Evolutionary conservation across 2,113 vertebrate species (phyloP).

Genomic region (Uria aalge): DNA sequence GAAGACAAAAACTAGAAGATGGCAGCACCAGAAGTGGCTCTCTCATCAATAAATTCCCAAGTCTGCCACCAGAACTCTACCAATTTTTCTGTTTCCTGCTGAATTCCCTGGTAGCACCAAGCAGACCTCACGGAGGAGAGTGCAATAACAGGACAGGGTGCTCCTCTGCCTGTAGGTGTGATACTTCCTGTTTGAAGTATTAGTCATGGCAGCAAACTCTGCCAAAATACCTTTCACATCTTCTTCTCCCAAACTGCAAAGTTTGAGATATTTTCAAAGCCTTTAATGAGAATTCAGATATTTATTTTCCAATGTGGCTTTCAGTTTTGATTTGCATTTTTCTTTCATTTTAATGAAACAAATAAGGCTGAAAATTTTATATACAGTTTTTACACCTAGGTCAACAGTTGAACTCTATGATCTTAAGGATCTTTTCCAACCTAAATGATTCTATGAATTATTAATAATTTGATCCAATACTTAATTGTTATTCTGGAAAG

Average conservation of each 20-base stretch:
- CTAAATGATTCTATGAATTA: background rate
- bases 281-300: background rate
- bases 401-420: background rate
- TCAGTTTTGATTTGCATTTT: background rate
- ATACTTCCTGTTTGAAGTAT: background rate
- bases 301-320: background rate
- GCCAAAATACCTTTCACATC: background rate
- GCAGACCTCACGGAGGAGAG: background rate
- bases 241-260: background rate
- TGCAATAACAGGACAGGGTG: background rate
- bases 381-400: background rate
- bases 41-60: background rate
- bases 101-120: background rate
- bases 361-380: background rate
- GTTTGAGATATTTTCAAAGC: background rate
- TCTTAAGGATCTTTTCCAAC: background rate
- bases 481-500: background rate
- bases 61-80: background rate
- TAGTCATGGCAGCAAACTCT: background rate
- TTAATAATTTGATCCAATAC: background rate
- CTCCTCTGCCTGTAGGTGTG: background rate
- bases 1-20: background rate
- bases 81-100: background rate
- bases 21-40: background rate
- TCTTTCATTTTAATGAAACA: background rate